phyloP scores from a whole-genome alignment of 2,888 invertebrate genomes.

The Patella depressa region DNA sequence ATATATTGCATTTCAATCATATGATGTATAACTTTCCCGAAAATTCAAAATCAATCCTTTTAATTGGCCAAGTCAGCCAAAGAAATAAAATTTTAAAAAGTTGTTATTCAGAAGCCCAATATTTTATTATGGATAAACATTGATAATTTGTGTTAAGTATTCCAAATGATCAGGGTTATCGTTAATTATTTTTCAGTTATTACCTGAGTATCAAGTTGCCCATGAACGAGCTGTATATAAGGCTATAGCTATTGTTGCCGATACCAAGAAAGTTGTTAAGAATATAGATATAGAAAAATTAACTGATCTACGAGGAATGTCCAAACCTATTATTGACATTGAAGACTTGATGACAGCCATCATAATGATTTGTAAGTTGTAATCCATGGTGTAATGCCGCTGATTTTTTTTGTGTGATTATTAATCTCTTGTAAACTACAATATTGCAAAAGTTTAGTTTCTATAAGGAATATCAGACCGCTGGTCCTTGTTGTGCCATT shows the following conservation, averaged over 20 bases:
- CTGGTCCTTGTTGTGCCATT: too few relatives aligned
- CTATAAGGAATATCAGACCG: too few relatives aligned
- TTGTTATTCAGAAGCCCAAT: too few relatives aligned
- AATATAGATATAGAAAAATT: conserved; percentile 67
- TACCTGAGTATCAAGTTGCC: conserved; percentile 71
- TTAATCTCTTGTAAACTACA: too few relatives aligned
- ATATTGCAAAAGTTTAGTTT: too few relatives aligned
- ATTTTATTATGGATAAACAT: too few relatives aligned
- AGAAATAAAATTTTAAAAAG: not conserved
- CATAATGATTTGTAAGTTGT: conserved; percentile 68
- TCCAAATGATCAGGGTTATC: too few relatives aligned
- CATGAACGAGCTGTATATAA: conserved; percentile 71
- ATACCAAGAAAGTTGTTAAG: conserved; percentile 71
- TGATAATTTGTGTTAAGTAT: too few relatives aligned
- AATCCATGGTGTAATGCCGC: not conserved
- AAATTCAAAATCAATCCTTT: too few relatives aligned
- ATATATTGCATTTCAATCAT: too few relatives aligned
- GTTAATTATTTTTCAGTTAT: conserved; percentile 49
- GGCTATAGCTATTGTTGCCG: conserved; percentile 70
- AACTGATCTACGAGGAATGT: conserved; percentile 66
- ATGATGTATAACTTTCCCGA: too few relatives aligned
- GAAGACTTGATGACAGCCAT: conserved; percentile 71
- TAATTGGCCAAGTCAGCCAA: not conserved
- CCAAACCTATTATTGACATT: conserved; percentile 68
- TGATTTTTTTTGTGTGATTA: not conserved